Evolutionary conservation across 2,113 vertebrate genomes (phyloP).

Genomic region (Damaliscus lunatus): DNA sequence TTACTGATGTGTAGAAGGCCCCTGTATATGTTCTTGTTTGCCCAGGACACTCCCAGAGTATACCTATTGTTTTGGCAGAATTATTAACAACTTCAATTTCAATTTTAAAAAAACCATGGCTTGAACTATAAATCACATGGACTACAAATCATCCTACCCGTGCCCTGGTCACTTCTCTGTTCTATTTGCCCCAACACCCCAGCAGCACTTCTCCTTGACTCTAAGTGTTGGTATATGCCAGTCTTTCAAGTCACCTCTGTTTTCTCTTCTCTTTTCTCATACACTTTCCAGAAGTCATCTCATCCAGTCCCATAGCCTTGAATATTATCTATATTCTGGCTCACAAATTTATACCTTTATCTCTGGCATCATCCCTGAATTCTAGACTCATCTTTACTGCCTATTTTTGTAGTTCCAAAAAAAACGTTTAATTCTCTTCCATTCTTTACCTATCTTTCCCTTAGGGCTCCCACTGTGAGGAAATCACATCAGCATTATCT

Average conservation of each 20-base stretch:
- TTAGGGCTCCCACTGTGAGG: neutral
- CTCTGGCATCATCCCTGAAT: neutral
- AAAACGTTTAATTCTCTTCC: neutral
- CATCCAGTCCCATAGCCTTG: neutral
- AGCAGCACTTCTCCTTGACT: neutral
- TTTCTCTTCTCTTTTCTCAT: neutral
- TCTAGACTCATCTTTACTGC: neutral
- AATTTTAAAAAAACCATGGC: neutral
- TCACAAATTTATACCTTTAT: neutral
- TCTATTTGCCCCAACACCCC: neutral
- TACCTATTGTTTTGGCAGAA: neutral
- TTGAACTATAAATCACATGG: slow-evolving; percentile 12
- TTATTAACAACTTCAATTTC: slow-evolving; percentile 41
- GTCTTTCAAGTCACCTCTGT: neutral
- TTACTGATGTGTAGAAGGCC: neutral
- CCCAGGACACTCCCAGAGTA: neutral
- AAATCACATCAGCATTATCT: neutral
- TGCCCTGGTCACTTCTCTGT: neutral
- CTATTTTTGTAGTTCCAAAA: neutral
- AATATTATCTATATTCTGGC: neutral
- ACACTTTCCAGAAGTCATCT: neutral
- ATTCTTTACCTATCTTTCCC: neutral
- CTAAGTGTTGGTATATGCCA: neutral
- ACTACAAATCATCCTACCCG: slow-evolving; percentile 18
- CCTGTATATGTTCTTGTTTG: slow-evolving; percentile 16